Percentiles rank a stretch among this genome's conserved stretches.
These are phyloP conservation scores for Tauraco hartlaubi DNA, from an alignment of 2,797 vertebrate genomes.

Conservation along the genomic window DNA sequence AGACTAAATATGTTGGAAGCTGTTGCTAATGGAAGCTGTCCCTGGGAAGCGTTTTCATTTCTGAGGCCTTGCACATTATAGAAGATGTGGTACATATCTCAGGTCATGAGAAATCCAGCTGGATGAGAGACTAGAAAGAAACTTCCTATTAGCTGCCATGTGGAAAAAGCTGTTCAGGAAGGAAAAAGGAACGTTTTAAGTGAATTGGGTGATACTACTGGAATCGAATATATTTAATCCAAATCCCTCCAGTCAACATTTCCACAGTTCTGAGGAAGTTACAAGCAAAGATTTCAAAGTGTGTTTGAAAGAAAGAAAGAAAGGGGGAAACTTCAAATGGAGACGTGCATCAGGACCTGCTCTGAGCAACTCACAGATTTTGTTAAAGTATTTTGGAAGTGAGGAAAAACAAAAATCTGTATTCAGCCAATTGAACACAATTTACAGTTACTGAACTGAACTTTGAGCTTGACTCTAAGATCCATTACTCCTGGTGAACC, in stretches of 20 bases:
- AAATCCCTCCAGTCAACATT: not conserved
- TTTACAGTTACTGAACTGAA: constrained; percentile 13
- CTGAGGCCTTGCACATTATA: not conserved
- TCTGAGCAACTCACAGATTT: not conserved
- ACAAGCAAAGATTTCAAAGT: not conserved
- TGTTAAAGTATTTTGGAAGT: constrained; percentile 2
- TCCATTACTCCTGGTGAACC: constrained; percentile 2
- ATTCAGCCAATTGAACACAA: constrained; percentile 2
- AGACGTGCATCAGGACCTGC: not conserved
- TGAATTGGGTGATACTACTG: not conserved
- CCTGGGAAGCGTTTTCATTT: not conserved
- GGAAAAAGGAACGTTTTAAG: not conserved
- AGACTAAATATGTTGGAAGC: not conserved
- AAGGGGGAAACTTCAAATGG: not conserved
- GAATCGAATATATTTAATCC: constrained; percentile 3
- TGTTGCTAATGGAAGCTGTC: constrained; percentile 16
- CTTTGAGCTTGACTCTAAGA: not conserved
- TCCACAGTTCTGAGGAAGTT: not conserved
- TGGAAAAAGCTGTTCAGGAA: constrained; percentile 23
- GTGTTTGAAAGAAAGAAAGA: constrained; percentile 12
- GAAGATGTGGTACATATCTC: not conserved
- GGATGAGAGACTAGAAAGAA: constrained; percentile 1
- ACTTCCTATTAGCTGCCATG: constrained; percentile 9
- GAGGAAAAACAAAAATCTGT: not conserved
- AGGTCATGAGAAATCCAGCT: constrained; percentile 33